A percentile compares a stretch with the other conserved stretches of the same genome.
phyloP scores from a whole-genome alignment of 2,888 invertebrate species.

The Chrysolina oricalcia region DNA sequence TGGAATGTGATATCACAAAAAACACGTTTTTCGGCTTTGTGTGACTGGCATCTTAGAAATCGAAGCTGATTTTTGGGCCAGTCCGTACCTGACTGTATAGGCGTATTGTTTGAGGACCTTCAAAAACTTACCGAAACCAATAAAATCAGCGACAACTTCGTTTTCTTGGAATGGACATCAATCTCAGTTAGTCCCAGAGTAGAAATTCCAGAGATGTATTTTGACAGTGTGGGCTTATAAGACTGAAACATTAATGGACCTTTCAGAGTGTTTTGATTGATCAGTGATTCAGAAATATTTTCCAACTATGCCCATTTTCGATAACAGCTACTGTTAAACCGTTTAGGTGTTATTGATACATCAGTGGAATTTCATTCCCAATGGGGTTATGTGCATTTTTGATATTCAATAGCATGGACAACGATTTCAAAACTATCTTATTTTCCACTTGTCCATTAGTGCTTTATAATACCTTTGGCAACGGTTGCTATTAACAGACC shows the following conservation, averaged over 20 bases:
- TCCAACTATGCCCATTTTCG: background rate
- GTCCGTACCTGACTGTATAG: background rate
- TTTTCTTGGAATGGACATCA: conserved; percentile 23
- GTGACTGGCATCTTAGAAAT: too few species aligned
- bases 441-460: too few species aligned
- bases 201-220: conserved; percentile 34
- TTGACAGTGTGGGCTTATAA: conserved; percentile 35
- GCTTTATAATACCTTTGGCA: too few species aligned
- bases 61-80: background rate
- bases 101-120: conserved; percentile 5
- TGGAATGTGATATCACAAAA: too few species aligned
- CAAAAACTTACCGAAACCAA: conserved; percentile 19
- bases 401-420: too few species aligned
- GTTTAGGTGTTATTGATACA: too few species aligned
- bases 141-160: conserved; percentile 19
- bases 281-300: conserved; percentile 30
- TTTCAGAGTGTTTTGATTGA: conserved; percentile 41
- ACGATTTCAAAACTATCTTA: too few species aligned
- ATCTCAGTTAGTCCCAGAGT: conserved; percentile 22
- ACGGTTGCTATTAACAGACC: too few species aligned
- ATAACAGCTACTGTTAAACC: background rate
- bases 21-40: too few species aligned
- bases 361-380: too few species aligned
- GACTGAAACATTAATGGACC: conserved; percentile 44
- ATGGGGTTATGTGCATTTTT: too few species aligned